Conservation (phyloP, 1,140 invertebrate genomes). For the Solenopsis invicta region DNA sequence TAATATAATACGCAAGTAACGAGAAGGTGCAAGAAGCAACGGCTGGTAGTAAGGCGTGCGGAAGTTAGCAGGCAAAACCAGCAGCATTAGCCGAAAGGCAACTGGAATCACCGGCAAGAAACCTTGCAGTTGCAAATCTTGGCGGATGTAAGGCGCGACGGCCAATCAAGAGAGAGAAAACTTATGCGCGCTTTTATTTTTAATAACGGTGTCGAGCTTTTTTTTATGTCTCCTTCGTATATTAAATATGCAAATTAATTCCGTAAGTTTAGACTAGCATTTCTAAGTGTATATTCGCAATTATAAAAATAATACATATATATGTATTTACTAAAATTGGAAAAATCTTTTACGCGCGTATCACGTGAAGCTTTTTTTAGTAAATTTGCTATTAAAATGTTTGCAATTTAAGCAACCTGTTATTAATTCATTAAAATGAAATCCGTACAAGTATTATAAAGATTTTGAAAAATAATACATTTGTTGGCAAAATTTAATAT, state of each 20-base stretch:
- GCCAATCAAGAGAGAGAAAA: background rate
- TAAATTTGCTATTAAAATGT: too few relatives aligned
- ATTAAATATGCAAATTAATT: background rate
- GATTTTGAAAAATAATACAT: too few relatives aligned
- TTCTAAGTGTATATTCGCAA: background rate
- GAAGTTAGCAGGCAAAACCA: constrained; percentile 29
- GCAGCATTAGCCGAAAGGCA: constrained; percentile 26
- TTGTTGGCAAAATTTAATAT: too few relatives aligned
- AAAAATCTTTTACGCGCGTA: too few relatives aligned
- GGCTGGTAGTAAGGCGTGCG: background rate
- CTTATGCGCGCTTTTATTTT: background rate
- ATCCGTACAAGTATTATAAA: too few relatives aligned
- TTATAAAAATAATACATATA: background rate
- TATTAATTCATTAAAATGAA: too few relatives aligned
- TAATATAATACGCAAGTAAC: constrained; percentile 53
- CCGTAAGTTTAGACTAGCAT: background rate
- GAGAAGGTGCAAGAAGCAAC: constrained; percentile 27
- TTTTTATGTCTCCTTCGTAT: background rate
- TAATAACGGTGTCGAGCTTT: background rate
- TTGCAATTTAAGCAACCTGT: too few relatives aligned
- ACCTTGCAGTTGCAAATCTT: constrained; percentile 3
- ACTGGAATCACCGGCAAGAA: background rate
- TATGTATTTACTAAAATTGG: too few relatives aligned
- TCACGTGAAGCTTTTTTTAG: too few relatives aligned
- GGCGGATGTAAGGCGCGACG: background rate